Base-by-base conservation (phyloP, 2,797 vertebrate species). In the Craterocephalus amniculus region DNA sequence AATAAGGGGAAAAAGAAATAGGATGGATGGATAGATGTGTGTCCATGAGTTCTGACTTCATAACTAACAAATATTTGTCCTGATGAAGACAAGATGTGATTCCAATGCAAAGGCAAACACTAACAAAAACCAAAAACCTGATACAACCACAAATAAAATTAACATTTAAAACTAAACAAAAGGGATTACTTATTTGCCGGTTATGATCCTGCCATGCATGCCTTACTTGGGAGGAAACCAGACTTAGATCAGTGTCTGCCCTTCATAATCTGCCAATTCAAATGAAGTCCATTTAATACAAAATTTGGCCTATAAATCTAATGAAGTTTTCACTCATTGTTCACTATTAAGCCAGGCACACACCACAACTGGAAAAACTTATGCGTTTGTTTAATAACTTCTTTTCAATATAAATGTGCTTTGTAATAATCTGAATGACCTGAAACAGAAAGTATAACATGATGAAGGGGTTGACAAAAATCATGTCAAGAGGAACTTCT, bases 21-120 rank as follows among this genome's bases (percentile, higher is more conserved):
- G 45, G n/a, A 48, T 48, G 7, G 36, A 38, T 3, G 3, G 38
- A 43, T 43, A 16, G 16, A 43, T 18, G 38, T 4, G 40, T 0
- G 40, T 43, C 0, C 5, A 18, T 43, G 13, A 43, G 40, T 43
- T 7, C 40, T 58, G 67, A 80, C 58, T 85, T 87, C 65, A 88
- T 80, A 89, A 79, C 88, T 86, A 78, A 88, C 78, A 62, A 67
- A 32, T 72, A 45, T 64, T 72, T 84, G 57, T 68, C 59, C 51
- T 56, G 71, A 78, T 81, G 72, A 59, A 79, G 83, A 88, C 82
- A 88, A 87, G 66, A 80, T 63, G 63, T 34, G 80, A 88, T 87
- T 90, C 83, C 81, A 55, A 67, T 62, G 64, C 52, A 64, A 74
- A 14, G 4, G 67, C 66, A 78, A 57, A 70, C 76, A 85, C 57